Conservation (phyloP, 1,140 invertebrate genomes). For the Melitaea cinxia region DNA sequence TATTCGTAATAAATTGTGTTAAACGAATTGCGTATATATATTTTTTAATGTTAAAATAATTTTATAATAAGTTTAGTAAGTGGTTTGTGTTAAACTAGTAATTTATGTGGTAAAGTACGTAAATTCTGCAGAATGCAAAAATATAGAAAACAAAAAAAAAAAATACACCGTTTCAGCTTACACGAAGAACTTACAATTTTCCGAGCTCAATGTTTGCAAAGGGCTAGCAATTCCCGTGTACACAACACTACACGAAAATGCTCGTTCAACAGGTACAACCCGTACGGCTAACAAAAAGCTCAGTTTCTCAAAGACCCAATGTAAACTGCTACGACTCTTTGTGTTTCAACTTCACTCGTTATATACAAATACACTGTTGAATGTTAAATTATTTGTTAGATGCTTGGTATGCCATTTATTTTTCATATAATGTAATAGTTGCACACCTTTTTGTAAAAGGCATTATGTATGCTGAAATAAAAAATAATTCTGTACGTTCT, state of each 20-base stretch:
- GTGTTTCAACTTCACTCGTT: slow-evolving; percentile 1
- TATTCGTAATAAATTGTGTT: no score
- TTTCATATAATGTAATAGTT: background rate
- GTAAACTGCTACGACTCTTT: slow-evolving; percentile 8
- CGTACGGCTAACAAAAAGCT: slow-evolving; percentile 3
- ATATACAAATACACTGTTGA: background rate
- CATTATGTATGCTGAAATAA: no score
- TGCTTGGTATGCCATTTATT: background rate
- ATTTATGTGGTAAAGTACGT: background rate
- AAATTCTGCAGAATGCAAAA: background rate
- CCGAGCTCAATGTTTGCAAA: slow-evolving; percentile 5
- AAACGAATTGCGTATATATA: no score
- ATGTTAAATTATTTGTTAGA: no score
- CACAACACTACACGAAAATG: slow-evolving; percentile 12
- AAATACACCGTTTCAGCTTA: background rate
- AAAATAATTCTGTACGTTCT: no score
- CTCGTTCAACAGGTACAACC: slow-evolving; percentile 12
- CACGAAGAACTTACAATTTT: slow-evolving; percentile 8
- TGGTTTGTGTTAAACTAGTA: no score
- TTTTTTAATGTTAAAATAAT: no score
- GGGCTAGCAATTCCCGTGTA: slow-evolving; percentile 7
- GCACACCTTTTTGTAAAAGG: no score
- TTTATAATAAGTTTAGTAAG: no score
- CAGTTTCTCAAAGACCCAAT: slow-evolving; percentile 8
- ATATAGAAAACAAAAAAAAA: background rate